These are phyloP conservation scores for Metacarcinus magister DNA, from an alignment of 2,888 invertebrate genomes.

Conservation along the genomic window DNA sequence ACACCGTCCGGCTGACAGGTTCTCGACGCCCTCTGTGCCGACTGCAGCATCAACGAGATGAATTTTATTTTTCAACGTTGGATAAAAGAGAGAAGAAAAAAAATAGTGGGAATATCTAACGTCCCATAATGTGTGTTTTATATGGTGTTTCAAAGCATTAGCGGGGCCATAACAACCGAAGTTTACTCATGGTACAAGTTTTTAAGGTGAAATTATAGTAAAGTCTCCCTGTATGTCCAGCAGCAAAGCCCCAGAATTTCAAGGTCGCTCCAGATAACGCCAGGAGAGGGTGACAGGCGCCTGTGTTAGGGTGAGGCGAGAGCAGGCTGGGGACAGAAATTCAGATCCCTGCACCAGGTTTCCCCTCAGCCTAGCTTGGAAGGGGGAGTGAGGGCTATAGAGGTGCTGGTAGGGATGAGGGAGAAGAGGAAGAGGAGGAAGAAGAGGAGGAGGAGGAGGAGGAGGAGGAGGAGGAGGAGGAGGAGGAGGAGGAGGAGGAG, in stretches of 20 bases:
- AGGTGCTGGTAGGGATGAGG: neutral
- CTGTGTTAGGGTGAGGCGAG: neutral
- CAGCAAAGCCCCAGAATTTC: neutral
- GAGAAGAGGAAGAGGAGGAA: neutral
- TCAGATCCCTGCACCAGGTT: neutral
- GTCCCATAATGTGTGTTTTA: neutral
- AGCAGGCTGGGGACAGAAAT: neutral
- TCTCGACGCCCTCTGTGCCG: neutral
- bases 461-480: neutral
- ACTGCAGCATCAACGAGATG: neutral
- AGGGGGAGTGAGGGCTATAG: neutral
- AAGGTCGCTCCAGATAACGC: neutral
- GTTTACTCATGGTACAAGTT: neutral
- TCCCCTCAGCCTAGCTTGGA: neutral
- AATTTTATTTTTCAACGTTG: neutral
- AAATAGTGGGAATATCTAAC: neutral
- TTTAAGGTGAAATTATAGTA: neutral
- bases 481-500: neutral
- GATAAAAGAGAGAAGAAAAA: neutral
- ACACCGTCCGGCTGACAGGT: constrained; percentile 30
- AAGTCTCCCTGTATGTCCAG: neutral
- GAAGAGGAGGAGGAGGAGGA: neutral
- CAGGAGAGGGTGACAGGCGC: neutral
- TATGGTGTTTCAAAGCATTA: too few relatives aligned
- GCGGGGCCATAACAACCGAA: neutral